Evolutionary conservation across 2,888 invertebrate species (phyloP).

Genomic region (Heliconius ethilla): DNA sequence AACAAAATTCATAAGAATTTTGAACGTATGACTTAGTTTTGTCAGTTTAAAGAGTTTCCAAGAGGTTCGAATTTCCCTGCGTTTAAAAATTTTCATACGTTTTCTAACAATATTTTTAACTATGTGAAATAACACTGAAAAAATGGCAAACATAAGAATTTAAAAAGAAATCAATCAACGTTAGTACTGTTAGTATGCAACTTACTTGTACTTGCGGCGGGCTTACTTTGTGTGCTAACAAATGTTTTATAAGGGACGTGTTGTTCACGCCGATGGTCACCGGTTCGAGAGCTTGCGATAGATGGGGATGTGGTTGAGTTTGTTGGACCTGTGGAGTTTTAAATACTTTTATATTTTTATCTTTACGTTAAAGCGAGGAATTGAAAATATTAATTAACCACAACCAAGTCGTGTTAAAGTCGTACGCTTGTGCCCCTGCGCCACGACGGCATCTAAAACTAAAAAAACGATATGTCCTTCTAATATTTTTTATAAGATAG

Average conservation of each 20-base stretch:
- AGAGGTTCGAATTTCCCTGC: neutral
- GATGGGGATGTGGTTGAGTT: slow-evolving; percentile 55
- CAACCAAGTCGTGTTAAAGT: no score
- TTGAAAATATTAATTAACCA: neutral
- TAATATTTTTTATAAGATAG: no score
- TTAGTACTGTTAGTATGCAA: slow-evolving; percentile 77
- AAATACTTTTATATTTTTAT: no score
- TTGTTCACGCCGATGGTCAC: slow-evolving; percentile 55
- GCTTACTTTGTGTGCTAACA: slow-evolving; percentile 96
- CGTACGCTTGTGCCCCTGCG: no score
- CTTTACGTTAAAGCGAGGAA: no score
- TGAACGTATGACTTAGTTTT: no score
- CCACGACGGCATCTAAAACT: no score
- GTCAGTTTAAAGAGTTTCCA: neutral
- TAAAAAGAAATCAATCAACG: slow-evolving; percentile 33
- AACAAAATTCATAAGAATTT: no score
- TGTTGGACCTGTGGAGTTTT: slow-evolving; percentile 36
- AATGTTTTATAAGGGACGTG: slow-evolving; percentile 94
- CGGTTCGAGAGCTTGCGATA: slow-evolving; percentile 64
- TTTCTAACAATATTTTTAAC: neutral
- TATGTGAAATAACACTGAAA: neutral
- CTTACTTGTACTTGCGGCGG: slow-evolving; percentile 80
- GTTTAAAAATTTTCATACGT: neutral
- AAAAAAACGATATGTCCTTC: no score
- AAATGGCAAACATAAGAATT: neutral